Evolutionary conservation across 2,888 invertebrate species (phyloP).

Genomic region (Cheilosia urbana): DNA sequence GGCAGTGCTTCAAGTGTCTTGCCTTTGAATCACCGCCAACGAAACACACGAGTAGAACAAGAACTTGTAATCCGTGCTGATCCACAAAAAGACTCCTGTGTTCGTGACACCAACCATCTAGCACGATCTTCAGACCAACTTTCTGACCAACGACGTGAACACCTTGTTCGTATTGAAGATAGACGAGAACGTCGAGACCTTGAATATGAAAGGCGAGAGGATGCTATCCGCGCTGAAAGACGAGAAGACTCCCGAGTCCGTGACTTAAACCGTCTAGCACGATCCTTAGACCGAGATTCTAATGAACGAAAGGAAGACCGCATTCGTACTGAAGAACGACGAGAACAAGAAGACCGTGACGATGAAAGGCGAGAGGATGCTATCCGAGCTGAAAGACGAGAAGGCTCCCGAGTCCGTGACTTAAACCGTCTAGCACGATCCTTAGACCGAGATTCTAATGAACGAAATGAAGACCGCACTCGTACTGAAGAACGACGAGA

Average conservation of each 20-base stretch:
- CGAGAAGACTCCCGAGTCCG: neutral
- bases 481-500: constrained; percentile 3
- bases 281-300: neutral
- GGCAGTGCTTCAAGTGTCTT: neutral
- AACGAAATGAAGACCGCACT: neutral
- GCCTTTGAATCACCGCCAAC: neutral
- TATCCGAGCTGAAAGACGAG: constrained; percentile 17
- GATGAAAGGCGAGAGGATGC: constrained; percentile 4
- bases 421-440: neutral
- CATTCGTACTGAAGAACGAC: neutral
- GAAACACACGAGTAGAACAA: neutral
- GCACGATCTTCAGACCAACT: neutral
- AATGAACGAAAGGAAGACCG: constrained; percentile 1
- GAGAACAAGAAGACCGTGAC: neutral
- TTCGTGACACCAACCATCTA: neutral
- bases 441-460: neutral
- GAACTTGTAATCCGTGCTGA: neutral
- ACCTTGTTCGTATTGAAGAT: neutral
- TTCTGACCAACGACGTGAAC: neutral
- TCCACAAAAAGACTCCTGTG: neutral
- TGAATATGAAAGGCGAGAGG: neutral
- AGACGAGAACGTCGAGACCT: neutral
- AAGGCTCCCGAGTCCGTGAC: neutral
- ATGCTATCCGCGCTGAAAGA: neutral
- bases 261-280: neutral